Evolutionary conservation across 2,113 vertebrate species (phyloP), one percentile per base, ranked within the genome.

Genomic region (Callospermophilus lateralis): DNA sequence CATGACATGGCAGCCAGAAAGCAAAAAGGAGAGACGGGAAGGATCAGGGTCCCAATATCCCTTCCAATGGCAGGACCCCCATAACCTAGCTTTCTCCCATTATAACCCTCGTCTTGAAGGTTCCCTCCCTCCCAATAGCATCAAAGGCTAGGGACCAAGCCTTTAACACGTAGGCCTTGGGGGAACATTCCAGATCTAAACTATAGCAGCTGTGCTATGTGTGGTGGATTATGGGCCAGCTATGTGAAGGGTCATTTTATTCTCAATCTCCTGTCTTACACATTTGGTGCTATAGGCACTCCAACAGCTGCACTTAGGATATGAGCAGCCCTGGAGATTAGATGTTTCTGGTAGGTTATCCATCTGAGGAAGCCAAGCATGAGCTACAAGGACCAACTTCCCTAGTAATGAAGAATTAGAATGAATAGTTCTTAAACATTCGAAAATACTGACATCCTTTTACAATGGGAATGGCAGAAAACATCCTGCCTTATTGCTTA

Each of bases 371-470:
- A 26, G 15, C 92, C 9, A 79, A 92, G n/a, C 19, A 4, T 91
- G 65, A 85, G 17, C 70, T 89, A 79, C 6, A 74, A 68, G 32
- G 10, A 84, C 39, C 17, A 32, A 80, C 90, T 97, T 84, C 53
- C 15, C 67, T 81, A 92, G 12, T 85, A 84, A 93, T 26, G 90
- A 68, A 58, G 11, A 42, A 70, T 94, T 28, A 58, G 42, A 94
- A 96, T 92, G 78, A 90, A 79, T 65, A 78, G 19, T 77, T 37
- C 48, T 89, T 84, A 94, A 81, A 26, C 48, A 74, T 93, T 96
- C 0, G 0, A 61, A 85, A 94, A 86, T 84, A 55, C 2, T 15
- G 67, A 68, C 68, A 94, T 78, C 53, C 15, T 86, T 96, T 81
- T 34, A 22, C 68, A 83, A 34, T 90, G 34, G n/a, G 61, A 83